These are phyloP conservation scores for Parus major DNA, from an alignment of 2,113 vertebrate genomes.

Conservation along the genomic window DNA sequence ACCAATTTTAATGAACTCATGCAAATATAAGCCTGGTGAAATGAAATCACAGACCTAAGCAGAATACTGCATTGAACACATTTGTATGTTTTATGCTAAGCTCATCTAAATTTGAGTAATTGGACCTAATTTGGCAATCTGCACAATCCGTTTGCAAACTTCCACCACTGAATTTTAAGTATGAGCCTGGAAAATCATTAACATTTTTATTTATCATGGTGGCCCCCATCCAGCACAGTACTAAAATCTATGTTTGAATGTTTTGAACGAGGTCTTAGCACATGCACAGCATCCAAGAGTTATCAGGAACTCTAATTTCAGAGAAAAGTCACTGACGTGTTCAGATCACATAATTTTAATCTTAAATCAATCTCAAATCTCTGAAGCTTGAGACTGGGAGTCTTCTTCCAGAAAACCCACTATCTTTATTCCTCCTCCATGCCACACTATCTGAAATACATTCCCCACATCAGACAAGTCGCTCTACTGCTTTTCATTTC, in stretches of 20 bases:
- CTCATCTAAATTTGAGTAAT: slow-evolving; percentile 65
- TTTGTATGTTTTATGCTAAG: slow-evolving; percentile 70
- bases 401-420: background rate
- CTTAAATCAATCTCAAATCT: background rate
- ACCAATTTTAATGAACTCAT: slow-evolving; percentile 62
- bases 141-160: slow-evolving; percentile 68
- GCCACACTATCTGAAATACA: fast-evolving
- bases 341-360: background rate
- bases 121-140: slow-evolving; percentile 65
- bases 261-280: slow-evolving; percentile 11
- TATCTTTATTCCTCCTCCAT: background rate
- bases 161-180: slow-evolving; percentile 63
- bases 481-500: background rate
- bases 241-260: background rate
- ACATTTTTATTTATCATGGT: slow-evolving; percentile 41
- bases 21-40: slow-evolving; percentile 54
- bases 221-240: slow-evolving; percentile 6
- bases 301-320: background rate
- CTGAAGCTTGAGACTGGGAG: background rate
- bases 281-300: background rate
- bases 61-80: slow-evolving; percentile 48
- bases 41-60: slow-evolving; percentile 62
- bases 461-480: background rate
- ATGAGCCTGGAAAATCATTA: slow-evolving; percentile 53
- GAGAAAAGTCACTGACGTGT: background rate